Evolutionary conservation across 2,113 vertebrate genomes (phyloP).

Genomic region (Myrmophylax atrothorax): DNA sequence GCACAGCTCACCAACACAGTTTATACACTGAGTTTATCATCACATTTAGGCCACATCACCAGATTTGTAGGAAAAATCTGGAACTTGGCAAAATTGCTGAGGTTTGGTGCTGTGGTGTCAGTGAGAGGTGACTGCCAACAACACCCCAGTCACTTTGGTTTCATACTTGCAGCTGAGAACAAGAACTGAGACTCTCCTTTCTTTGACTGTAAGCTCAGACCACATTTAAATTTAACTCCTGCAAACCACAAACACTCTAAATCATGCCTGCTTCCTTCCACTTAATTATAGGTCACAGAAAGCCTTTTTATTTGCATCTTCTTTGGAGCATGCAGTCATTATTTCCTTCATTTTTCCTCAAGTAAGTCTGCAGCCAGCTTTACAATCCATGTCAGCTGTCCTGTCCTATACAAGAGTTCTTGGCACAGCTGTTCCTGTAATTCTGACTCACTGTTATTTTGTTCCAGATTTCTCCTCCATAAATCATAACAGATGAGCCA

Average conservation of each 20-base stretch:
- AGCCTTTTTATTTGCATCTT: not conserved
- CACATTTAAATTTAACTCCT: conserved; percentile 41
- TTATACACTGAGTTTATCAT: not conserved
- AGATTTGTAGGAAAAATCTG: fast-evolving
- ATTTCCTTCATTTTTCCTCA: conserved; percentile 21
- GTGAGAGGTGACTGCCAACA: not conserved
- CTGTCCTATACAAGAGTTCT: not conserved
- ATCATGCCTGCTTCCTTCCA: not conserved
- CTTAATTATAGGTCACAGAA: not conserved
- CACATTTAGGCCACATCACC: not conserved
- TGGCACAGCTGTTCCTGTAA: conserved; percentile 21
- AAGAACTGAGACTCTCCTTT: not conserved
- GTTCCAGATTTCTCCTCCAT: conserved; percentile 29
- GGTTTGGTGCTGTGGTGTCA: not conserved
- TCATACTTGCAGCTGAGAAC: not conserved
- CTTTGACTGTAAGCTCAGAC: not conserved
- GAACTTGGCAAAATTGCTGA: not conserved
- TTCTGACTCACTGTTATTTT: conserved; percentile 53
- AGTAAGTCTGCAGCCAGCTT: not conserved
- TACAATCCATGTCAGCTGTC: conserved; percentile 17
- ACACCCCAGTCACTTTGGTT: not conserved
- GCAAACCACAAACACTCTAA: conserved; percentile 15
- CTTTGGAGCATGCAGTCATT: not conserved
- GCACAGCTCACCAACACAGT: not conserved
- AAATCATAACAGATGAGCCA: conserved; percentile 17